These are phyloP conservation scores for Drosophila setosimentum DNA, from an alignment of 2,888 invertebrate genomes.

Conservation along the genomic window DNA sequence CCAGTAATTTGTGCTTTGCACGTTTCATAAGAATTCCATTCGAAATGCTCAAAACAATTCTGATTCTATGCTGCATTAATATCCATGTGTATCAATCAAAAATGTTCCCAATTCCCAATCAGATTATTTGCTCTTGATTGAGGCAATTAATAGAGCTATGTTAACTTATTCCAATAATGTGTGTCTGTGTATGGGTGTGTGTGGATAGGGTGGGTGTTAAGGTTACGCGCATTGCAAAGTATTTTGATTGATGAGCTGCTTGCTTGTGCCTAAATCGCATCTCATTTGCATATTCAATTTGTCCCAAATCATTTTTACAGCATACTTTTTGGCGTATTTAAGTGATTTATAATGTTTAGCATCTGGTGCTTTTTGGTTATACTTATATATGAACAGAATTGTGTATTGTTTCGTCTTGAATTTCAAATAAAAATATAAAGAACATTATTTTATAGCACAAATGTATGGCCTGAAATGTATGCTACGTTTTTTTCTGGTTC, in stretches of 20 bases:
- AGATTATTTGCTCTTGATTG: constrained; percentile 6
- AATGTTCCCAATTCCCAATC: neutral
- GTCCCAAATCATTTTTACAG: neutral
- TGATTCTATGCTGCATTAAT: neutral
- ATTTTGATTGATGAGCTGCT: constrained; percentile 25
- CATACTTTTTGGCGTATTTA: neutral
- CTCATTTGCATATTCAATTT: constrained; percentile 8
- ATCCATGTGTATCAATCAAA: neutral
- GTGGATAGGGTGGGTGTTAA: neutral
- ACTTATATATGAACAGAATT: neutral
- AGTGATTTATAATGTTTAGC: neutral
- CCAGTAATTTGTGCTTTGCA: neutral
- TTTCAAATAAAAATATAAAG: neutral
- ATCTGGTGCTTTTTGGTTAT: neutral
- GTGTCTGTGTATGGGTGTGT: neutral
- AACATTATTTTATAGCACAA: neutral
- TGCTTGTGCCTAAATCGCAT: neutral
- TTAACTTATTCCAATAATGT: constrained; percentile 3
- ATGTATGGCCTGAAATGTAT: constrained; percentile 1
- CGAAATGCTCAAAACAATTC: neutral
- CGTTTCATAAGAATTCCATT: neutral
- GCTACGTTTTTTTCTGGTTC: neutral
- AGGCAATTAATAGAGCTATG: constrained; percentile 14
- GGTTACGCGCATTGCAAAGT: neutral
- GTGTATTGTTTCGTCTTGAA: neutral